These are phyloP conservation scores for Gymnocephalus cernua DNA, from an alignment of 2,113 vertebrate species.

Conservation along the genomic window DNA sequence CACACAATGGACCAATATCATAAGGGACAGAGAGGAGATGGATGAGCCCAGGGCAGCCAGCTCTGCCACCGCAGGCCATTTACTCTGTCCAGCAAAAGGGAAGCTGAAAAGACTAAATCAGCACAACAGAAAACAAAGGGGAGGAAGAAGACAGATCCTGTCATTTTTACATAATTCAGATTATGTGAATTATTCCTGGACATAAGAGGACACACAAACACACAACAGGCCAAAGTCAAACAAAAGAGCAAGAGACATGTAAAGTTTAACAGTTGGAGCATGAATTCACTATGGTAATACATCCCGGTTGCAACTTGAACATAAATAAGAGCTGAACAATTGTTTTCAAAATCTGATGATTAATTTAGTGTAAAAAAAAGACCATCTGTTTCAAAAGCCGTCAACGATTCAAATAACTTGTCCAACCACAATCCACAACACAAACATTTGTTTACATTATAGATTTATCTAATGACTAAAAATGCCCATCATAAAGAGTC, in stretches of 20 bases:
- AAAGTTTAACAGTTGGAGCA: constrained; percentile 11
- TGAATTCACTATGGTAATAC: neutral
- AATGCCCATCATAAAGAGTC: neutral
- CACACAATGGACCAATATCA: constrained; percentile 50
- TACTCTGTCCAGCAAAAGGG: constrained; percentile 40
- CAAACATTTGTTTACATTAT: neutral
- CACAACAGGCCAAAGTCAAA: constrained; percentile 16
- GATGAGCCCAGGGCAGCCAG: constrained; percentile 42
- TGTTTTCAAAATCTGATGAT: neutral
- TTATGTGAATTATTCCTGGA: constrained; percentile 40
- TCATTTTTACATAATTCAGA: constrained; percentile 52
- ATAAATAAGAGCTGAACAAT: neutral
- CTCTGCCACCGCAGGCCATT: constrained; percentile 50
- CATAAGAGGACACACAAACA: constrained; percentile 28
- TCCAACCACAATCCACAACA: neutral
- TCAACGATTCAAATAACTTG: no score
- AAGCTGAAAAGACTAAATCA: constrained; percentile 49
- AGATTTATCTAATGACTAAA: neutral
- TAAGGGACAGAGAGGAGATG: constrained; percentile 43
- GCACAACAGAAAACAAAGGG: constrained; percentile 45
- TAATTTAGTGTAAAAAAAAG: no score
- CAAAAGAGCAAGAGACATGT: constrained; percentile 3
- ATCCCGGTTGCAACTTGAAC: neutral
- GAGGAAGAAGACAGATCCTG: constrained; percentile 25
- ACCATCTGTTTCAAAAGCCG: no score